Percentiles rank a stretch among this genome's conserved stretches.
phyloP scores from a whole-genome alignment of 2,113 vertebrate species.

The Thunnus maccoyii region DNA sequence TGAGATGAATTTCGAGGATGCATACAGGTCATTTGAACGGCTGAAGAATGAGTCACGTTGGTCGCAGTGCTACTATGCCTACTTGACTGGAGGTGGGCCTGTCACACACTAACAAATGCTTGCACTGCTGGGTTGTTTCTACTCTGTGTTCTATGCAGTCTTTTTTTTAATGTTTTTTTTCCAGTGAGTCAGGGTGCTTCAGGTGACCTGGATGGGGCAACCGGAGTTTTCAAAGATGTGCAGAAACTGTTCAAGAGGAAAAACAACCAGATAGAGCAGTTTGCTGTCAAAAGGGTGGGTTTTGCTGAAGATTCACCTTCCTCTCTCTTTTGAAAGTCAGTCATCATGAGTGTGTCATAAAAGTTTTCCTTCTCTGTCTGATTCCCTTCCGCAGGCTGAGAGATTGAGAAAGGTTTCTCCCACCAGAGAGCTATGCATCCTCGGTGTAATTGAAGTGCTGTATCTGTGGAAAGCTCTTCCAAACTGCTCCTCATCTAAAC shows the following conservation, averaged over 20 bases:
- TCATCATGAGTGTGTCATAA: neutral
- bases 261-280: conserved; percentile 99
- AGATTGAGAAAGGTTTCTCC: conserved; percentile 91
- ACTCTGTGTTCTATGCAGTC: neutral
- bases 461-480: conserved; percentile 98
- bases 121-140: neutral
- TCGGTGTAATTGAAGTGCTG: conserved; percentile 95
- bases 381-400: conserved; percentile 89
- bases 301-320: neutral
- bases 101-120: neutral
- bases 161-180: neutral
- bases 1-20: conserved; percentile 97
- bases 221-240: conserved; percentile 93
- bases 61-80: conserved; percentile 99
- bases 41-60: conserved; percentile 98
- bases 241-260: conserved; percentile 99
- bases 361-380: conserved; percentile 7
- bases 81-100: conserved; percentile 93
- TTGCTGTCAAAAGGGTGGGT: conserved; percentile 95
- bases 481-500: conserved; percentile 95
- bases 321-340: neutral
- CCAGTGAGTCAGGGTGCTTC: conserved; percentile 95
- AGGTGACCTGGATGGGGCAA: conserved; percentile 91
- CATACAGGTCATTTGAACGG: conserved; percentile 92
- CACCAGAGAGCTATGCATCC: conserved; percentile 91